Evolutionary conservation across 2,888 invertebrate genomes (phyloP), one percentile per base, ranked within the genome.

Genomic region (Drosophila kuntzei): DNA sequence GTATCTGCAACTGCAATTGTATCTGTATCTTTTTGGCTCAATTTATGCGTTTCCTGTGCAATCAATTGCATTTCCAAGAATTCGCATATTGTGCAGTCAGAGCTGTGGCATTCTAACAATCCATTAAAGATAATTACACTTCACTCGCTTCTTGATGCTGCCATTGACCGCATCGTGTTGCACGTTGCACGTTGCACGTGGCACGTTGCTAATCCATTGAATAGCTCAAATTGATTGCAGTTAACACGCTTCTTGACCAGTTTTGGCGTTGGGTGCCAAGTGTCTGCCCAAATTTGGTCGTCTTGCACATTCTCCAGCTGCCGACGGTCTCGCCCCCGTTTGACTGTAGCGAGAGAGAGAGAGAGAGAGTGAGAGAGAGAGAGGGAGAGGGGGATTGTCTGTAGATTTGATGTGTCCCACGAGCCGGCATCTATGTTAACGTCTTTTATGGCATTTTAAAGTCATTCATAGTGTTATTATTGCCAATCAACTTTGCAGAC

Each of bases 31-130:
- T 64, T 58, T 54, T 29, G 14, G 16, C 43, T 58, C 55, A 80
- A 74, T 65, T 87, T 79, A 79, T 84, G 47, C 49, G 68, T 69
- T 81, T 81, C 81, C 81, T 84, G 81, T 81, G 66, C 79, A 71
- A 68, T 81, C 75, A 57, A 84, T 65, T 69, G 47, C 8, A 32
- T 41, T 79, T 51, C 51, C 61, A 80, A 61, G 65, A 72, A 68
- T 63, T 58, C 46, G 44, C 50, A 43, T 27, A 55, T 58, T 54
- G 39, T 50, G 25, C 32, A 36, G 29, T 16, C 37, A 32, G 3
- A 18, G 12, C 14, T 61, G n/a, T 37, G 18, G 41, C 36, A 80
- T 77, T 79, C 64, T 70, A 57, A 44, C 14, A 49, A 54, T 51
- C 43, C 55, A 74, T 49, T 60, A 55, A 49, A 34, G 34, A 22